phyloP scores from a whole-genome alignment of 2,888 invertebrate species.

The Endomychus coccineus region DNA sequence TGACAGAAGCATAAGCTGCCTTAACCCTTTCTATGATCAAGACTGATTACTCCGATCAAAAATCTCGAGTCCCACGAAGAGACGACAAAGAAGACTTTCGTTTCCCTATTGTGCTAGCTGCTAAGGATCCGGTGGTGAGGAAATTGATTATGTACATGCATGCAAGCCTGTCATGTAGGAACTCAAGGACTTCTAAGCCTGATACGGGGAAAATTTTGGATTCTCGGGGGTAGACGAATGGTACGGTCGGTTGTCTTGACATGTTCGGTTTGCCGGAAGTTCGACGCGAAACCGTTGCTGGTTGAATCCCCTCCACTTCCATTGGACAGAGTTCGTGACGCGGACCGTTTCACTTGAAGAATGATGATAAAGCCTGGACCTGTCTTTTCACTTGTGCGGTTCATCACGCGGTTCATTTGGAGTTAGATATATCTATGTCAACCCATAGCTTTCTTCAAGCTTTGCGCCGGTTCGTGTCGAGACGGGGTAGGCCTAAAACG shows the following conservation, averaged over 20 bases:
- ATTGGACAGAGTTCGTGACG: conserved; percentile 23
- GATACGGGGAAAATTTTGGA: conserved; percentile 21
- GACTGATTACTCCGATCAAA: conserved; percentile 21
- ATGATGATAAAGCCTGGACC: no score
- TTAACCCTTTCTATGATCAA: conserved; percentile 17
- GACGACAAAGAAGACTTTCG: no score
- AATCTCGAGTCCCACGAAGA: conserved; percentile 18
- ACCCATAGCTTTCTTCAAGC: no score
- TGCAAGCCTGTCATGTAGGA: conserved; percentile 16
- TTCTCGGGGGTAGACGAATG: conserved; percentile 15
- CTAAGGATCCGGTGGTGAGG: conserved; percentile 22
- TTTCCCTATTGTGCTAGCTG: no score
- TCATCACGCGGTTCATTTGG: no score
- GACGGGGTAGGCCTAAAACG: no score
- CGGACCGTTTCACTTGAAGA: conserved; percentile 5
- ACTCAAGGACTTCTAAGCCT: conserved; percentile 15
- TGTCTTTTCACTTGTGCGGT: no score
- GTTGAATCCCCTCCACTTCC: conserved; percentile 19
- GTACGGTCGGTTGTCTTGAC: conserved; percentile 14
- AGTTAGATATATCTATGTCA: no score
- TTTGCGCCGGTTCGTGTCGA: no score
- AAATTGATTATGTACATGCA: conserved; percentile 19
- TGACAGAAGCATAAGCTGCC: conserved; percentile 10
- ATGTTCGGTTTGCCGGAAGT: conserved; percentile 37
- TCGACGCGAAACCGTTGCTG: conserved; percentile 31